Evolutionary conservation across 37 sponge, comb jelly and placozoan genomes (phyloP).

Genomic region (Oopsacas minuta): DNA sequence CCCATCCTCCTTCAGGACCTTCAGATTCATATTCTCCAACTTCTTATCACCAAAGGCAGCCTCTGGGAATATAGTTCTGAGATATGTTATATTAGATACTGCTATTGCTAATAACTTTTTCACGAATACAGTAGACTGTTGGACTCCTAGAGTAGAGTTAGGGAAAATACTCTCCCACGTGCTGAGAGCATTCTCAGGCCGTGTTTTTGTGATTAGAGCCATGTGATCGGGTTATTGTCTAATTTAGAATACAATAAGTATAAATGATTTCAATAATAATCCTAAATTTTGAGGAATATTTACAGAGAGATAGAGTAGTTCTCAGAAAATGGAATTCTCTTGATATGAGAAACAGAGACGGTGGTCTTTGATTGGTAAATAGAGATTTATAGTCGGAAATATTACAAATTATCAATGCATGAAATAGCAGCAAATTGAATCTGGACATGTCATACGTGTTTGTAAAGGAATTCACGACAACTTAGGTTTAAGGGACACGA

Average conservation of each 20-base stretch:
- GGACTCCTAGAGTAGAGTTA: slow-evolving; percentile 59
- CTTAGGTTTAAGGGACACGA: no score
- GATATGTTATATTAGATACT: slow-evolving; percentile 73
- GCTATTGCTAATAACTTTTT: slow-evolving; percentile 88
- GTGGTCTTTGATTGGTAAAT: background rate
- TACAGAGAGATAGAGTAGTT: background rate
- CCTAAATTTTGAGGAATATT: background rate
- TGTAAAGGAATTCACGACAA: no score
- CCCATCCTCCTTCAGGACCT: slow-evolving; percentile 83
- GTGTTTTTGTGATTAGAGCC: background rate
- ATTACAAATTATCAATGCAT: no score
- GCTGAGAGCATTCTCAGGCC: background rate
- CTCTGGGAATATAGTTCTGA: slow-evolving; percentile 76
- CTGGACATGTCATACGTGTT: no score
- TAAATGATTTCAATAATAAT: background rate
- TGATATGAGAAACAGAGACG: background rate
- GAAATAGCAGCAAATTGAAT: no score
- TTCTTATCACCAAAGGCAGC: slow-evolving; percentile 81
- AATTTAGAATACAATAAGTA: background rate
- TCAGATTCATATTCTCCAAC: slow-evolving; percentile 73
- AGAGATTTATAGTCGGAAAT: no score
- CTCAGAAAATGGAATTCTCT: background rate
- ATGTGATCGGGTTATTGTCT: background rate
- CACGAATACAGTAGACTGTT: slow-evolving; percentile 88
- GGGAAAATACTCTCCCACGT: slow-evolving; percentile 86